These are phyloP conservation scores for Yasuhikotakia modesta DNA, from an alignment of 2,797 vertebrate genomes.

Conservation along the genomic window DNA sequence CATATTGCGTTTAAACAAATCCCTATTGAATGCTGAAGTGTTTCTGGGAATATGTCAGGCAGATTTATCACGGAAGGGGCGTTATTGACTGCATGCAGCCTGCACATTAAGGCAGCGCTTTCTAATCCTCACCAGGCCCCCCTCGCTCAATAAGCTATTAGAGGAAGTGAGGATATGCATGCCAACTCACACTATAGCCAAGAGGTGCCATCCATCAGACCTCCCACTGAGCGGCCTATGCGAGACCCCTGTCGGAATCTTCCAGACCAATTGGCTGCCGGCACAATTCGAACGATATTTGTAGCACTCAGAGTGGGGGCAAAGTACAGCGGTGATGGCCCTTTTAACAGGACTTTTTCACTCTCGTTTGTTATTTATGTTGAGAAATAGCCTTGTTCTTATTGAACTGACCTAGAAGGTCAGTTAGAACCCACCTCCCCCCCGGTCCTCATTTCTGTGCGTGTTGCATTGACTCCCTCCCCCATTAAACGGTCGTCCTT, in stretches of 20 bases:
- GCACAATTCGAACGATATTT: conserved; percentile 33
- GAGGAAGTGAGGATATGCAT: conserved; percentile 74
- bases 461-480: conserved; percentile 53
- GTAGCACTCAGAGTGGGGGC: conserved; percentile 4
- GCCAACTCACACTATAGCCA: conserved; percentile 70
- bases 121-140: conserved; percentile 74
- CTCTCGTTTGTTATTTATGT: conserved; percentile 10
- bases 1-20: conserved; percentile 70
- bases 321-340: conserved; percentile 29
- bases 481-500: conserved; percentile 36
- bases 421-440: not conserved
- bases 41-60: conserved; percentile 71
- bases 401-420: conserved; percentile 6
- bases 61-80: conserved; percentile 68
- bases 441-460: not conserved
- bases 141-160: conserved; percentile 81
- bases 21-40: conserved; percentile 73
- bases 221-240: conserved; percentile 36
- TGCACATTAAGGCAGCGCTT: conserved; percentile 73
- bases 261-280: conserved; percentile 16
- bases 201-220: conserved; percentile 72
- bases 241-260: conserved; percentile 13
- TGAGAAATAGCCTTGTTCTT: conserved; percentile 19
- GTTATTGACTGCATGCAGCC: conserved; percentile 67
- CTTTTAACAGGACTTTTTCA: conserved; percentile 21